phyloP scores from a whole-genome alignment of 1,140 invertebrate species.

The Zaprionus davidi region DNA sequence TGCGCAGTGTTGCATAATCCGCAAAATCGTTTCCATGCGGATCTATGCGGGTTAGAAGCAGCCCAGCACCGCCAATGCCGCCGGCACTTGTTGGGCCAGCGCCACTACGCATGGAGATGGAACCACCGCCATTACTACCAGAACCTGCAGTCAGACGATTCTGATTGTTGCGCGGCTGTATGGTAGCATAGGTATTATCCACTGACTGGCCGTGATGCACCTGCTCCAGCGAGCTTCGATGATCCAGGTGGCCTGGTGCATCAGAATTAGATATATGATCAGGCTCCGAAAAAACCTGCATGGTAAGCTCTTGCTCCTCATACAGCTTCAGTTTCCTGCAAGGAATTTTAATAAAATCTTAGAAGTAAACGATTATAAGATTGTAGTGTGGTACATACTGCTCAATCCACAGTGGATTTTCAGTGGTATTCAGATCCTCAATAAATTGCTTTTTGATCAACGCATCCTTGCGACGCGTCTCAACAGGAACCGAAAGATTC shows the following conservation, averaged over 20 bases:
- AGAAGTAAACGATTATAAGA: neutral
- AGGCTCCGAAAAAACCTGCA: conserved; percentile 95
- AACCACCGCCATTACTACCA: conserved; percentile 65
- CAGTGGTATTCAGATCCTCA: conserved; percentile 93
- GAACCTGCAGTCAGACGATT: conserved; percentile 58
- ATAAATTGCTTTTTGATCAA: conserved; percentile 93
- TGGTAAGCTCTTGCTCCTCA: conserved; percentile 96
- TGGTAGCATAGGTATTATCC: conserved; percentile 95
- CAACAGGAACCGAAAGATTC: conserved; percentile 86
- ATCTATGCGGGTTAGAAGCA: conserved; percentile 80
- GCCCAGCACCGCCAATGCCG: conserved; percentile 62
- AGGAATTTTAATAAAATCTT: conserved; percentile 50
- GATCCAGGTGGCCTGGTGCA: conserved; percentile 77
- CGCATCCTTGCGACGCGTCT: conserved; percentile 87
- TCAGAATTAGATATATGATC: conserved; percentile 81
- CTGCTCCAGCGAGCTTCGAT: conserved; percentile 84
- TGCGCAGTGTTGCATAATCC: conserved; percentile 89
- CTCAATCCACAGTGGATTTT: conserved; percentile 97
- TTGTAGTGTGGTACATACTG: conserved; percentile 85
- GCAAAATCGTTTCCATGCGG: conserved; percentile 86
- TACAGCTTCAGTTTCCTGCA: conserved; percentile 93
- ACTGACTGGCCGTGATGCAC: conserved; percentile 81
- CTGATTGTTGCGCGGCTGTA: conserved; percentile 88
- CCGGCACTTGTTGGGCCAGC: conserved; percentile 63
- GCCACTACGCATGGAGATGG: conserved; percentile 80